Base-by-base conservation (phyloP, 2,888 invertebrate genomes). In the Melinopterus prodromus region DNA sequence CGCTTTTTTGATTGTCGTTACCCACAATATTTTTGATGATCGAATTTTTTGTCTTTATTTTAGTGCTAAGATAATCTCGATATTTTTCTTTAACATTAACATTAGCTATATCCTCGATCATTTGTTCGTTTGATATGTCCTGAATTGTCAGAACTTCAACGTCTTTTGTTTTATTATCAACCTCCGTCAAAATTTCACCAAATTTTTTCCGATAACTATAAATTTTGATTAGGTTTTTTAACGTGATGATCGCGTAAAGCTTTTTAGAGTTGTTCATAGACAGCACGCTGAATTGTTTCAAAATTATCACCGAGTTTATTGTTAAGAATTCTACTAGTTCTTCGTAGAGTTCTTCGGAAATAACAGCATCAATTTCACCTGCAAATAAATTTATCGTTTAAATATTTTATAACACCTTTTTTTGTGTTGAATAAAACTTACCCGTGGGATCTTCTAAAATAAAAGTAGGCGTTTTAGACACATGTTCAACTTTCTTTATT, bases 301-400 rank as follows among this genome's bases (percentile, higher is more conserved):
- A 69, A 16, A 79, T 16, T n/a, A 79, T 16, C 6, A 79, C 77
- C 4, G 79, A 79, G 69, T 77, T 74, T 12, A 53, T 72, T n/a
- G 16, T 69, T 16, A 79, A 74, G 36, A 38, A 77, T 69, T 79
- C 77, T 5, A n/a, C 53, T 12, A 77, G 72, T 14, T 77, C 71
- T 16, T 79, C 77, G 70, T 79, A 79, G n/a, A 79, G 16, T 12
- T 79, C 79, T n/a, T 77, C 16, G 6, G 79, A 77, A 70, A 79
- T 74, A 9, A 79, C 36, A 15, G 77, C 77, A 6, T 77, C 79
- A 7, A 79, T 35, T 69, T 79, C 79, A 69, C 79, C 78, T 78
- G 16, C 3, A 36, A 53, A 16, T n/a, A 76, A 76, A 36, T 6
- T 38, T 53, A 15, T 37, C 16, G 37, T 75, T 75, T 71, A 71